phyloP scores from a whole-genome alignment of 2,888 invertebrate species.

The Ommatoiulus sabulosus region DNA sequence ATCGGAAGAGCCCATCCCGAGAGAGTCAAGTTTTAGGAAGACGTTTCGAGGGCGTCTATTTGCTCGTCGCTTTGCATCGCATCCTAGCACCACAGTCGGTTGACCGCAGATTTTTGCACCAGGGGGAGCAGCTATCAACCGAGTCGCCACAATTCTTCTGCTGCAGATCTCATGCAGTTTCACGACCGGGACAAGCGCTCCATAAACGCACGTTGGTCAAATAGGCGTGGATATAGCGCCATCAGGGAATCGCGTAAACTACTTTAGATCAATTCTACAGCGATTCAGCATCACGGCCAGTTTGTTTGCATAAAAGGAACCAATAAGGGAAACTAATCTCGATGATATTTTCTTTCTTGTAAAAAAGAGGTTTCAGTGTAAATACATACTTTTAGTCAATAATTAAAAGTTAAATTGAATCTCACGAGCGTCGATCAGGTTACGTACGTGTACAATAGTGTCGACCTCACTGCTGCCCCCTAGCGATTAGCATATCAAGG shows the following conservation, averaged over 20 bases:
- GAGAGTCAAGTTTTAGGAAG: too few species aligned
- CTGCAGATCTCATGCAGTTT: not conserved
- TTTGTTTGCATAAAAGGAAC: not conserved
- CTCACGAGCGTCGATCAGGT: conserved; percentile 8
- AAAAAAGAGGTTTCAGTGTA: conserved; percentile 32
- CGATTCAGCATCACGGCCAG: not conserved
- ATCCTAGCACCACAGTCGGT: not conserved
- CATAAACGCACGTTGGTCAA: not conserved
- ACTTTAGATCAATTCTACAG: not conserved
- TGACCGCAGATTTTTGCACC: conserved; percentile 3
- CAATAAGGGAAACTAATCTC: conserved; percentile 9
- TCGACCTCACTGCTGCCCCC: not conserved
- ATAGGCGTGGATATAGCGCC: not conserved
- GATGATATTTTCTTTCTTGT: conserved; percentile 11
- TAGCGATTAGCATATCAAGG: too few species aligned
- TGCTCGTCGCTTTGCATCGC: not conserved
- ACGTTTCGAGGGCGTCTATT: too few species aligned
- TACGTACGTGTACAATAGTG: not conserved
- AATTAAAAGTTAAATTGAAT: conserved; percentile 34
- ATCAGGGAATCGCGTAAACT: not conserved
- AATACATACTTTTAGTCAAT: conserved; percentile 34
- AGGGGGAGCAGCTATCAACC: not conserved
- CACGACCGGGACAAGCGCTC: not conserved
- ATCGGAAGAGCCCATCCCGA: too few species aligned
- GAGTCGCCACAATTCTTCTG: not conserved